Evolutionary conservation across 2,888 invertebrate genomes (phyloP).

Genomic region (Marasmarcha lunaedactyla): DNA sequence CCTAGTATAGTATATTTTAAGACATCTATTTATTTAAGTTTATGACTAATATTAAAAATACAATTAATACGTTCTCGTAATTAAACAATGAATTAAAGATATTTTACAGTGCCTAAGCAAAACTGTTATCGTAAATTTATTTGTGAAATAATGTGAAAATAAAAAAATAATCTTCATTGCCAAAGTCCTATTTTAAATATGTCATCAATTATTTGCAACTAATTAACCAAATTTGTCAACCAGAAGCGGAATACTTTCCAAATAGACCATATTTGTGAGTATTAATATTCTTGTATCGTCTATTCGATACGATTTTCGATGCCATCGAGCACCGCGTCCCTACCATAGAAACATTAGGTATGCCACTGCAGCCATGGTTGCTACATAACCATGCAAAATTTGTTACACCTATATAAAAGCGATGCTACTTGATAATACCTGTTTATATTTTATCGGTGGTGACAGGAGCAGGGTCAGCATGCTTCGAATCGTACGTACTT

Average conservation of each 20-base stretch:
- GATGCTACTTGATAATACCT: constrained; percentile 49
- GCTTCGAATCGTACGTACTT: constrained; percentile 37
- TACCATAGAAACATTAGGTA: constrained; percentile 63
- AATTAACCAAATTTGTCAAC: constrained; percentile 24
- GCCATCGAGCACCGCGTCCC: constrained; percentile 63
- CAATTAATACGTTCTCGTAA: too few relatives aligned
- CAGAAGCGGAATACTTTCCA: constrained; percentile 31
- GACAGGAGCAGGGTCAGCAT: constrained; percentile 37
- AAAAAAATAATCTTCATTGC: too few relatives aligned
- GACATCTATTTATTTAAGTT: too few relatives aligned
- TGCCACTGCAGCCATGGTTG: constrained; percentile 55
- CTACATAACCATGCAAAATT: constrained; percentile 66
- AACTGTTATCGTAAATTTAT: too few relatives aligned
- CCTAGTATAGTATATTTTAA: too few relatives aligned
- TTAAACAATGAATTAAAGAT: too few relatives aligned
- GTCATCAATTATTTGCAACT: neutral
- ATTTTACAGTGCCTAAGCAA: too few relatives aligned
- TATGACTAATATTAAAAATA: too few relatives aligned
- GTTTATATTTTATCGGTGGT: constrained; percentile 50
- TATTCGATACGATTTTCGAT: constrained; percentile 62
- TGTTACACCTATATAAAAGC: constrained; percentile 69
- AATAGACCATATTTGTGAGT: constrained; percentile 32
- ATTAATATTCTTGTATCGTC: constrained; percentile 62
- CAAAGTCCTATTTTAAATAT: too few relatives aligned
- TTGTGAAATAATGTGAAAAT: too few relatives aligned